Evolutionary conservation across 1,140 invertebrate species (phyloP).

Genomic region (Carcinoscorpius rotundicauda): DNA sequence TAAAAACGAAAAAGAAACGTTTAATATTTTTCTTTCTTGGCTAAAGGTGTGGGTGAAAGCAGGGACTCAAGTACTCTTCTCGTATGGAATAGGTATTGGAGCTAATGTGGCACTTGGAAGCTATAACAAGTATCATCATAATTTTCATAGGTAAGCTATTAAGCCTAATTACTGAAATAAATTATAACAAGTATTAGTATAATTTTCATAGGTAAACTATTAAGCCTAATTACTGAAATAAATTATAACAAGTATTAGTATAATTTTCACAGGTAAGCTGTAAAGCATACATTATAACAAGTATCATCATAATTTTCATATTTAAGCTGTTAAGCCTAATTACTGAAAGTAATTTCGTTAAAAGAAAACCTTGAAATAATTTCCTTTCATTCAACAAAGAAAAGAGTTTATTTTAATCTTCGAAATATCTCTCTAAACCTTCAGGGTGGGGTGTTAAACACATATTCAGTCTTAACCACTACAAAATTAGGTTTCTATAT

Average conservation of each 20-base stretch:
- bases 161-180: constrained; percentile 15
- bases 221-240: constrained; percentile 2
- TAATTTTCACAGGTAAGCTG: constrained; percentile 36
- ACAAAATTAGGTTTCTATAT: too few relatives aligned
- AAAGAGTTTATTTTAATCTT: too few relatives aligned
- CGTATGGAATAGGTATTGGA: constrained; percentile 32
- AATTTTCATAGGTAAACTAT: constrained; percentile 37
- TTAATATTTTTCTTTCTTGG: too few relatives aligned
- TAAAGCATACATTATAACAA: constrained; percentile 35
- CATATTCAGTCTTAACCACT: too few relatives aligned
- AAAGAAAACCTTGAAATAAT: too few relatives aligned
- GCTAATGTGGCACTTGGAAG: constrained; percentile 39
- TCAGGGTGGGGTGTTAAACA: too few relatives aligned
- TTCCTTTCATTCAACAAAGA: too few relatives aligned
- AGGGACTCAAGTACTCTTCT: constrained; percentile 38
- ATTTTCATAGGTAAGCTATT: constrained; percentile 36
- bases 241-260: constrained; percentile 39
- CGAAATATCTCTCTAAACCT: too few relatives aligned
- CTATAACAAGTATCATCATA: constrained; percentile 40
- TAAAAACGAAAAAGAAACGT: too few relatives aligned
- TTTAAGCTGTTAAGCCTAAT: constrained; percentile 31
- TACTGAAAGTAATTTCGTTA: constrained; percentile 23
- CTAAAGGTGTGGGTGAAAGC: constrained; percentile 36
- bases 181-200: constrained; percentile 39
- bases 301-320: constrained; percentile 37